Evolutionary conservation across 1,140 invertebrate genomes (phyloP), one percentile per base, ranked within the genome.

Genomic region (Brachionus paranguensis): DNA sequence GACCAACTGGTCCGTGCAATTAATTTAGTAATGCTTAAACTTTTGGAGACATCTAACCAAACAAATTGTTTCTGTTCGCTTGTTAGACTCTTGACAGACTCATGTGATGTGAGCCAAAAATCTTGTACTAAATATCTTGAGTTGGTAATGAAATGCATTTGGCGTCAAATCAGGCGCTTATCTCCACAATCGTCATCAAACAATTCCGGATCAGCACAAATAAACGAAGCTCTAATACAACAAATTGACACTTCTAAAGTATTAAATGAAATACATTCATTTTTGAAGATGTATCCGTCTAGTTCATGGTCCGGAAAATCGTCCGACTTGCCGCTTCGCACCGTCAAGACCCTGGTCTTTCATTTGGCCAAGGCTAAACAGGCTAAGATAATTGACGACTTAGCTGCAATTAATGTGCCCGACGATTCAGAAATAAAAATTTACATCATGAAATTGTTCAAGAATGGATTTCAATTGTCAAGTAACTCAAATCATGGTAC

Each of bases 111-210:
- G 24, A 81, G 60, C 29, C 37, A 45, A 45, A 43, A 81, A 12
- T 20, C 47, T 7, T 60, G 33, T 14, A 53, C 20, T 20, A 84
- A 84, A 74, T 84, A 84, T 84, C 50, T 84, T 24, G 70, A 84
- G 12, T 33, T 84, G 17, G 70, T 84, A 3, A 74, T 84, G 65
- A 84, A 84, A 33, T 84, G 83, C 47, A 74, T 84, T 24, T 84
- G 83, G 83, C 20, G 78, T 6, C 53, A 81, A 37, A 81, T 81
- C 2, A 60, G 78, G 41, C 78, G 53, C 27, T 64, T 81, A 47
- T 81, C 78, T 10, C 72, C 72, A 12, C 72, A 76, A 50, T 76
- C 72, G 3, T 76, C 72, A 5, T 76, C 72, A 11, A 50, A 47
- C 24, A 50, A 24, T 27, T 14, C 27, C 20, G 27, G 43, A 27